Evolutionary conservation across 2,797 vertebrate genomes (phyloP), one percentile per base, ranked within the genome.

Genomic region (Valencia hispanica): DNA sequence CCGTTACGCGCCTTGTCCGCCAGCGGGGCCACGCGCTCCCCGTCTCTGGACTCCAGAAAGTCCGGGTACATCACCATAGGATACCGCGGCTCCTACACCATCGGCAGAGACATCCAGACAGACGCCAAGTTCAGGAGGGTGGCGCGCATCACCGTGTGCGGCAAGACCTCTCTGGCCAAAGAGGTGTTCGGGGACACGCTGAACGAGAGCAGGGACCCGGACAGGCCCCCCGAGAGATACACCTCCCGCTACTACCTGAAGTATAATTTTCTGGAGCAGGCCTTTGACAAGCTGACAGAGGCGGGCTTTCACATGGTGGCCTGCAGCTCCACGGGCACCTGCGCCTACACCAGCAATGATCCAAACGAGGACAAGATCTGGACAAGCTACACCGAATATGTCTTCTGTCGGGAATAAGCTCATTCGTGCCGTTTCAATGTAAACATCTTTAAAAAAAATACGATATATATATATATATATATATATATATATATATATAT

Each of bases 301-400:
- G 93, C 94, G 41, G 97, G 97, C 80, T 98, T 99, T 92, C 97
- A 97, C 91, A 98, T 98, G 97, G 97, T 97, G 89, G 96, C 96
- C 69, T 97, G 97, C 93, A 98, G 96, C 93, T 98, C 97, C 86
- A 97, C 97, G 0, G 97, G 97, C 84, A 98, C 96, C 77, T 98
- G 97, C 91, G 96, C 97, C 68, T 97, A 96, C 84, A 96, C 96
- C 91, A 97, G 97, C 34, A 96, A 91, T 6, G 97, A 99, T 66
- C 97, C 97, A 75, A 96, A 94, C 83, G 97, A 98, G 68, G 97
- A 98, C 95, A 98, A 97, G 94, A 96, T 98, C 82, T 99, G 97
- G 97, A 98, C 97, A 70, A 98, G 97, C 94, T 98, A 98, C 93
- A 98, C 97, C 45, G 97, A 99, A 92, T 98, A 98, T 72, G 97